Base-by-base conservation (phyloP, 2,113 vertebrate species). In the Carassius carassius region DNA sequence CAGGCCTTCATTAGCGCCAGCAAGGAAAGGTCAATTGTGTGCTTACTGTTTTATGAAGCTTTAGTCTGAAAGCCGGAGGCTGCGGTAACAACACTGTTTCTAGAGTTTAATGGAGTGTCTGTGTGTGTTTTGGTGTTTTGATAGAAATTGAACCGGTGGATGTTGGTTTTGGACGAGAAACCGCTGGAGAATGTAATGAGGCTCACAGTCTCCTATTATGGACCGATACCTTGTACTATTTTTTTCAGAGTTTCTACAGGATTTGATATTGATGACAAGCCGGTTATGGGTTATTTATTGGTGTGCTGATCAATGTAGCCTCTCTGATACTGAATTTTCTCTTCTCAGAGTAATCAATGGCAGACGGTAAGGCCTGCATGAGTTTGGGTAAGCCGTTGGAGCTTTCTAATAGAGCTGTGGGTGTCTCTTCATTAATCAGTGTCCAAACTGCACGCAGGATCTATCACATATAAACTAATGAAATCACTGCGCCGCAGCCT, bases 371-470 rank as follows among this genome's bases (percentile, higher is more conserved):
- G 19, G 65, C 8, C 8, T 69, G 32, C 17, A 4, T 65, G 37
- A 6, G 70, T 70, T 10, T 84, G 3, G 41, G n/a, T 69, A 29
- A 65, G 29, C 70, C 7, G 25, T 29, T 21, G 35, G 54, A 65
- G 74, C 69, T 88, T 79, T 49, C 49, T 83, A 79, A 88, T 79
- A 80, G 80, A 83, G 67, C 81, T 83, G 84, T 80, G 60, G 19
- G n/a, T 58, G 47, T 82, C 80, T 83, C 74, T 83, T 88, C 67
- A 85, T 85, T 80, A 79, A 85, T 85, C 84, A 88, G 60, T 77
- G 67, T 62, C 79, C 35, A 69, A 56, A 75, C 76, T 84, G 37
- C n/a, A 19, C 10, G 35, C 82, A 77, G 83, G 35, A 85, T 77
- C 73, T 69, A 49, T 87, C 79, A 82, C 70, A 85, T 56, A 16